Conservation (phyloP, 2,113 vertebrate genomes). For the Ivindomyrus marchei region DNA sequence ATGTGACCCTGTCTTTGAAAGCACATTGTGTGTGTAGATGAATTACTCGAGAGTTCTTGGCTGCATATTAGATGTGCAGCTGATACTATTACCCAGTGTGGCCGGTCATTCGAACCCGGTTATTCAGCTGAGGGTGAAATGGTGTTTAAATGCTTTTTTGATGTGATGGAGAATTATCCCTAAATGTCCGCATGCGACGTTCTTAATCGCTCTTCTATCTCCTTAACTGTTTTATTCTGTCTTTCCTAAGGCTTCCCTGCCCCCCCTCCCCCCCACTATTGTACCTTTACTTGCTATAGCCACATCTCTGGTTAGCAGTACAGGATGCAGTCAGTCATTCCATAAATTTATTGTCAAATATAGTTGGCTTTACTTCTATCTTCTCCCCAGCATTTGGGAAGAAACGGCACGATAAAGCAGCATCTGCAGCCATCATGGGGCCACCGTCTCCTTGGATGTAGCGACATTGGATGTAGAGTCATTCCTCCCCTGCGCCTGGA, state of each 20-base stretch:
- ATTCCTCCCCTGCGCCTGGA: not conserved
- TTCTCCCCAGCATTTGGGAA: not conserved
- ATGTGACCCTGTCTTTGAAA: not conserved
- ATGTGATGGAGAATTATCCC: not conserved
- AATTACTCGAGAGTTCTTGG: not conserved
- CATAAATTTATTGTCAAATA: not conserved
- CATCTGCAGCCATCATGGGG: not conserved
- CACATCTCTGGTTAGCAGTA: not conserved
- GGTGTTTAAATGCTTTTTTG: not conserved
- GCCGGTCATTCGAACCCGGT: not conserved
- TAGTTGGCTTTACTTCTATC: not conserved
- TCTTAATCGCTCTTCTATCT: not conserved
- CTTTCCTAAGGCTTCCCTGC: not conserved
- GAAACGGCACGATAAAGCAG: not conserved
- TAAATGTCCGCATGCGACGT: not conserved
- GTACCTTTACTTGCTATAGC: not conserved
- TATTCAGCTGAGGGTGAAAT: not conserved
- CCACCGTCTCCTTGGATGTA: not conserved
- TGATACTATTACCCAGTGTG: not conserved
- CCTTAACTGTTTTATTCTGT: not conserved
- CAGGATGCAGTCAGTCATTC: not conserved
- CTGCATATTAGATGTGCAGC: not conserved
- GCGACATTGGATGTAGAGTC: not conserved
- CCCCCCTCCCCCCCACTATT: not conserved
- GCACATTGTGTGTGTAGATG: not conserved